Evolutionary conservation across 1,140 invertebrate species (phyloP).

Genomic region (Brachionus sp.): DNA sequence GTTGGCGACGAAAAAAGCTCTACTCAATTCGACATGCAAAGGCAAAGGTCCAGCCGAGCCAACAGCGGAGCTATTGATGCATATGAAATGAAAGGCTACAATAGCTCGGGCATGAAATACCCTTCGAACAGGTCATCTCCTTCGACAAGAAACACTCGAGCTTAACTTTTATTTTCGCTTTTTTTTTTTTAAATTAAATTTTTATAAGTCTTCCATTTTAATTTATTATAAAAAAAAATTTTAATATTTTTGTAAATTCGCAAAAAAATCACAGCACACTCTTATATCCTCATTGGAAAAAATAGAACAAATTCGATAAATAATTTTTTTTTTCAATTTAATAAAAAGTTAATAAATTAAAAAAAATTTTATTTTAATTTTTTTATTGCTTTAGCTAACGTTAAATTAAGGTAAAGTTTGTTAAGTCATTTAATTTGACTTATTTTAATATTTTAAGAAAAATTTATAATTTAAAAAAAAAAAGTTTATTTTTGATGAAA

Average conservation of each 20-base stretch:
- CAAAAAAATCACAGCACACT: neutral
- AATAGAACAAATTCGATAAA: neutral
- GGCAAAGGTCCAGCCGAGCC: neutral
- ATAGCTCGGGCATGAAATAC: neutral
- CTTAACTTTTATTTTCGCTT: neutral
- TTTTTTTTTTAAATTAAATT: neutral
- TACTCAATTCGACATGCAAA: neutral
- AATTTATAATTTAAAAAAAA: neutral
- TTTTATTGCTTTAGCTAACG: neutral
- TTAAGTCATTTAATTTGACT: neutral
- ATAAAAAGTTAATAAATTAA: neutral
- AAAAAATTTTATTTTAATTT: neutral
- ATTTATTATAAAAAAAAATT: conserved; percentile 2
- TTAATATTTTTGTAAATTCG: neutral
- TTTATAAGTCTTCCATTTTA: conserved; percentile 10
- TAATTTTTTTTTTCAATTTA: neutral
- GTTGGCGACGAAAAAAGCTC: neutral
- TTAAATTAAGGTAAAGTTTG: neutral
- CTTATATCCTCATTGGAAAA: neutral
- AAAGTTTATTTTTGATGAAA: neutral
- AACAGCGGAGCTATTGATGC: conserved; percentile 29
- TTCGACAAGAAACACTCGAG: neutral
- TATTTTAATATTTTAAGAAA: neutral
- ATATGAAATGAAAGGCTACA: conserved; percentile 33
- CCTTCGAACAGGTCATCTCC: neutral